phyloP scores from a whole-genome alignment of 1,140 invertebrate species.

The Atta colombica region DNA sequence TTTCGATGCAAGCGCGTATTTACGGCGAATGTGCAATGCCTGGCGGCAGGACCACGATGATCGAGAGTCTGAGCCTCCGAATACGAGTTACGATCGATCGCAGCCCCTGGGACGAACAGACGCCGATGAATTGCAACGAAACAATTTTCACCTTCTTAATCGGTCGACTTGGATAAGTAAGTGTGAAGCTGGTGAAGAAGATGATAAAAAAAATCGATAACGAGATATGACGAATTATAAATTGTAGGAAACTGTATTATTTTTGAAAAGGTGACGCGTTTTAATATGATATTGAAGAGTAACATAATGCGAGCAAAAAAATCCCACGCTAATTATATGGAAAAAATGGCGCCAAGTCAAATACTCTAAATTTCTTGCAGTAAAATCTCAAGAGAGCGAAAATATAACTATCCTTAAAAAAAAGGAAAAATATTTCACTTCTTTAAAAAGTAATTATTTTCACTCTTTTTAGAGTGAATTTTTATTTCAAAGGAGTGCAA shows the following conservation, averaged over 20 bases:
- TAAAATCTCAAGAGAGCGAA: too few species aligned
- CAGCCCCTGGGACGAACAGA: slow-evolving; percentile 5
- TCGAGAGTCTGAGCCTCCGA: slow-evolving; percentile 28
- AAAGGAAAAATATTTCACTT: too few species aligned
- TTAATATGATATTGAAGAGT: not conserved
- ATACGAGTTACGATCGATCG: slow-evolving; percentile 51
- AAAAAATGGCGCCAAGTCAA: too few species aligned
- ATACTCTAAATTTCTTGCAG: too few species aligned
- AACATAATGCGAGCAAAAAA: not conserved
- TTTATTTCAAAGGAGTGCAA: too few species aligned
- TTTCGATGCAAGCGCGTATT: slow-evolving; percentile 64
- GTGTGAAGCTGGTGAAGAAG: not conserved
- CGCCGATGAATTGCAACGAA: slow-evolving; percentile 58
- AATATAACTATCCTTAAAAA: too few species aligned
- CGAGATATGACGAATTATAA: not conserved
- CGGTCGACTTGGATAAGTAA: slow-evolving; percentile 14
- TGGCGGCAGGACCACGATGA: slow-evolving; percentile 40
- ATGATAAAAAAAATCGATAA: not conserved
- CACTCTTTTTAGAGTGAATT: too few species aligned
- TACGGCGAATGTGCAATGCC: slow-evolving; percentile 45
- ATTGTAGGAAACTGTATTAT: not conserved
- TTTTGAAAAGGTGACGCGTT: not conserved
- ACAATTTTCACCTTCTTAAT: slow-evolving; percentile 58
- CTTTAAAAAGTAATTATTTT: too few species aligned
- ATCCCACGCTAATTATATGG: too few species aligned